These are phyloP conservation scores for Leptatherina wallacei DNA, from an alignment of 2,797 vertebrate species.

Conservation along the genomic window DNA sequence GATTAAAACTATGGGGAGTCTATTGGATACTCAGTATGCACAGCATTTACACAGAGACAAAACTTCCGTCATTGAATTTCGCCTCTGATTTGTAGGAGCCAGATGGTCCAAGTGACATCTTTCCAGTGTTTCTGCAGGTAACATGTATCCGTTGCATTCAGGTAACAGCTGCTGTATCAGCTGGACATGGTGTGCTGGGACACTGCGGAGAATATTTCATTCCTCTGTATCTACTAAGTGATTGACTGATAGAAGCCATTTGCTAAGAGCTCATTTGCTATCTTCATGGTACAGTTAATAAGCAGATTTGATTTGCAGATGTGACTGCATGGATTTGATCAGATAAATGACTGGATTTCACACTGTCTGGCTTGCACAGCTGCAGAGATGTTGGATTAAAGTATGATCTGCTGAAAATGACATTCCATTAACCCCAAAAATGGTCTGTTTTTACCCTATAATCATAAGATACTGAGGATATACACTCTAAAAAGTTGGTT, in stretches of 20 bases:
- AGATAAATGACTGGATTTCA: conserved; percentile 65
- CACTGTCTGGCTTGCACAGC: conserved; percentile 51
- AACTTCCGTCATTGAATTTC: conserved; percentile 37
- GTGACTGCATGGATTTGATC: conserved; percentile 50
- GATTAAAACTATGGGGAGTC: conserved; percentile 4
- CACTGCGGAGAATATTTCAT: conserved; percentile 38
- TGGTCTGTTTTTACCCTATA: conserved; percentile 9
- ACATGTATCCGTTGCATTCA: conserved; percentile 47
- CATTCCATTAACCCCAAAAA: conserved; percentile 39
- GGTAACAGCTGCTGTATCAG: conserved; percentile 69
- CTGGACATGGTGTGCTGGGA: conserved; percentile 51
- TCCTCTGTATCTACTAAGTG: conserved; percentile 51
- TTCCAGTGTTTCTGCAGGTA: conserved; percentile 55
- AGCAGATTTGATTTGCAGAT: conserved; percentile 61
- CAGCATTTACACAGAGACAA: conserved; percentile 16
- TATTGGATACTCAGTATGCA: conserved; percentile 1
- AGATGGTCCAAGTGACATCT: conserved; percentile 55
- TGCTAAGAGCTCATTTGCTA: conserved; percentile 56
- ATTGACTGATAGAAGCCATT: conserved; percentile 47
- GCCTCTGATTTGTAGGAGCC: conserved; percentile 48
- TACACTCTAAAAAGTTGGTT: not conserved
- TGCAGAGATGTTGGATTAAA: conserved; percentile 48
- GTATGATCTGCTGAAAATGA: conserved; percentile 33
- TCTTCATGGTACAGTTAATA: conserved; percentile 56
- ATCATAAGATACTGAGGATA: not conserved